Evolutionary conservation across 1,140 invertebrate species (phyloP), one percentile per base, ranked within the genome.

Genomic region (Temnothorax longispinosus): DNA sequence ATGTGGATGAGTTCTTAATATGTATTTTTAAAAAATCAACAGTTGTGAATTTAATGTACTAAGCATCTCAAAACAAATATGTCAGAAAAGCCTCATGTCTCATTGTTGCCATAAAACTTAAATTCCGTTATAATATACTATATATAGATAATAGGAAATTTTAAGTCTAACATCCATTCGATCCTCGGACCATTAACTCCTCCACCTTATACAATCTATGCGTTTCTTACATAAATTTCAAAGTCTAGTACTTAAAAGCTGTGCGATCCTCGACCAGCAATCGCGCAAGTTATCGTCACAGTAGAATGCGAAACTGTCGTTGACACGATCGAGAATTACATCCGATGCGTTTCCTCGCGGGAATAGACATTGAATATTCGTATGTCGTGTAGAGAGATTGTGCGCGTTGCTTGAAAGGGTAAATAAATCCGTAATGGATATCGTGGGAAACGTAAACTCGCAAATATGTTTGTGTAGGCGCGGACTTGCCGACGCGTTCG

Each of bases 381-480:
- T 41, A 41, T 35, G 11, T 58, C 21, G 21, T 21, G 44, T 15
- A 8, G 15, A 21, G 50, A n/a, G 58, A 58, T 50, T 21, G 27
- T 54, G 71, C 56, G 8, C 8, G 6, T 56, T 56, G 18, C 47
- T 54, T 13, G 85, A 69, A 75, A 74, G 72, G 90, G 77, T 69
- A 91, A 88, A 91, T 85, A 89, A 92, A 92, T 81, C 87, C 60
- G 87, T 86, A 91, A 91, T 84, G 90, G 85, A 89, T 86, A 91
- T 82, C 90, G 90, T 91, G 90, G 84, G 89, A 92, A 91, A 90
- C 69, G 38, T 78, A 85, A 65, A 75, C 76, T 65, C 69, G 32
- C 71, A 44, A 75, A 78, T 64, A 77, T 13, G 58, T 72, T 65
- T 32, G 52, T 81, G 74, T 54, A 80, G 76, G 84, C 75, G 85